Conservation (phyloP, 2,797 vertebrate genomes). For the Denticeps clupeoides region DNA sequence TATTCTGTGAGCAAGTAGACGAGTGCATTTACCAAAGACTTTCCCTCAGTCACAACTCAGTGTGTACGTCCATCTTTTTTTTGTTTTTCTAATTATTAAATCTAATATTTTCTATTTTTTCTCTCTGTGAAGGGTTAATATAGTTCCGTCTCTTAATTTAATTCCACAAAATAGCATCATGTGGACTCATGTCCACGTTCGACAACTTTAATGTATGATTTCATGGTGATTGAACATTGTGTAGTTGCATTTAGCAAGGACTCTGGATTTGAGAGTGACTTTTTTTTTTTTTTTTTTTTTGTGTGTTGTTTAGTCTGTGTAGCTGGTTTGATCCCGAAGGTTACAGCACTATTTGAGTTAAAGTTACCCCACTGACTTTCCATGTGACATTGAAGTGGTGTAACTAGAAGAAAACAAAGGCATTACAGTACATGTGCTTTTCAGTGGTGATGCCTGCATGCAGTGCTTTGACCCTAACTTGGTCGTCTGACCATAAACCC, state of each 20-base stretch:
- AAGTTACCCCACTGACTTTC: slow-evolving; percentile 18
- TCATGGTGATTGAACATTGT: too few relatives aligned
- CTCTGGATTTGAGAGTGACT: slow-evolving; percentile 6
- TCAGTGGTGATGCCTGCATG: slow-evolving; percentile 25
- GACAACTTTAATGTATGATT: not conserved
- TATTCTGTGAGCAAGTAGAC: not conserved
- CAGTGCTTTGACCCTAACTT: slow-evolving; percentile 18
- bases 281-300: too few relatives aligned
- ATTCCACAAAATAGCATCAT: too few relatives aligned
- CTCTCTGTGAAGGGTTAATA: not conserved
- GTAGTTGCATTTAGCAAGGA: slow-evolving; percentile 7
- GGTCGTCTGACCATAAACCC: slow-evolving; percentile 17
- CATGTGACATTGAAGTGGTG: slow-evolving; percentile 24
- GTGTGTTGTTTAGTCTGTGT: slow-evolving; percentile 22
- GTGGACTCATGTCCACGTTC: too few relatives aligned
- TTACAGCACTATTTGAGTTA: slow-evolving; percentile 11
- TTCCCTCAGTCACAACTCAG: slow-evolving; percentile 8
- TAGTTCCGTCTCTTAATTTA: slow-evolving; percentile 14
- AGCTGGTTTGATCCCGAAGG: slow-evolving; percentile 20
- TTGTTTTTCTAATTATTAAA: slow-evolving; percentile 20
- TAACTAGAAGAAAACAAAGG: slow-evolving; percentile 26
- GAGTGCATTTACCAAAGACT: not conserved
- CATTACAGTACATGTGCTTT: slow-evolving; percentile 22
- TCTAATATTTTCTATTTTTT: slow-evolving; percentile 11
- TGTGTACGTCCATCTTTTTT: slow-evolving; percentile 21